phyloP scores from a whole-genome alignment of 2,113 vertebrate genomes.

The Hypanus sabinus region DNA sequence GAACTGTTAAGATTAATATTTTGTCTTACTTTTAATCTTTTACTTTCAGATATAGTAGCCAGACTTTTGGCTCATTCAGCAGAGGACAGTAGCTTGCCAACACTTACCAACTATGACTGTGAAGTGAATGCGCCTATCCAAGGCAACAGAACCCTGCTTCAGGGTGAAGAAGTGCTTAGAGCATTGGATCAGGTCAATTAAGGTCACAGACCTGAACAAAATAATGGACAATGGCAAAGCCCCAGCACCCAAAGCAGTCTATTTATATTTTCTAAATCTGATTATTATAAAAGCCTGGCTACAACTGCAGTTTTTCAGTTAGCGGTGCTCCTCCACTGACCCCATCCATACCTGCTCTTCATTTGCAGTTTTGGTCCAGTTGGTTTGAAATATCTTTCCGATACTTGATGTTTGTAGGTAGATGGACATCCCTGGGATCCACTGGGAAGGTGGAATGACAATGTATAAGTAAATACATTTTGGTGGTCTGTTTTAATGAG shows the following conservation, averaged over 20 bases:
- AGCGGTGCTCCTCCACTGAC: constrained; percentile 32
- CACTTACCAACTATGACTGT: constrained; percentile 86
- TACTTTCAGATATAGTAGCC: constrained; percentile 76
- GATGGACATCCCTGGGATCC: constrained; percentile 9
- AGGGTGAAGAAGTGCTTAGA: constrained; percentile 86
- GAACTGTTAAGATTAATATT: background rate
- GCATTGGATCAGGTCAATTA: constrained; percentile 92
- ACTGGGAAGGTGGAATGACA: background rate
- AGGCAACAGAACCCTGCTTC: constrained; percentile 82
- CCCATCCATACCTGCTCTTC: constrained; percentile 6
- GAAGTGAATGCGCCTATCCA: constrained; percentile 89
- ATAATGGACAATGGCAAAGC: constrained; percentile 77
- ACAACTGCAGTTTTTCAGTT: constrained; percentile 56
- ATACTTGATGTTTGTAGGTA: constrained; percentile 21
- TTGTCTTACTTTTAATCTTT: constrained; percentile 38
- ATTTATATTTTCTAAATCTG: constrained; percentile 83
- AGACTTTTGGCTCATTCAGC: constrained; percentile 79
- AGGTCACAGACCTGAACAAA: constrained; percentile 60
- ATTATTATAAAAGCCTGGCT: constrained; percentile 73
- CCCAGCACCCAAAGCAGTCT: constrained; percentile 69
- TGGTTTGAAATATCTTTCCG: background rate
- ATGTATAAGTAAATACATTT: constrained; percentile 22
- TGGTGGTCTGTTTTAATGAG: constrained; percentile 32
- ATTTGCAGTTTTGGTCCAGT: constrained; percentile 31
- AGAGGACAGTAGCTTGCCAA: constrained; percentile 72